phyloP scores from a whole-genome alignment of 2,888 invertebrate species.

The Loripinus fragilis region DNA sequence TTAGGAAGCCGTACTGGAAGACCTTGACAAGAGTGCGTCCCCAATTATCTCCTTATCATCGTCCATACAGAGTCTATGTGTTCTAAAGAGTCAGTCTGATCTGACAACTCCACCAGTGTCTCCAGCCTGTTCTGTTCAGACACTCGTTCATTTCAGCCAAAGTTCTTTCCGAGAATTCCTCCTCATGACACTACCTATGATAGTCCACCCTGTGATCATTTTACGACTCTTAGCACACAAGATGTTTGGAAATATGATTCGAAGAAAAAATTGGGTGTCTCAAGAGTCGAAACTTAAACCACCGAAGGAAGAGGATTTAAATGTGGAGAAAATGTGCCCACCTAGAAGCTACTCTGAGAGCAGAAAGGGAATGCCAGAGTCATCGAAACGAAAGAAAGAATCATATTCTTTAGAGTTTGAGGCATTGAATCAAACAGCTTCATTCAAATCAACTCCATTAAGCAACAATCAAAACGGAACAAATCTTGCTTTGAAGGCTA shows the following conservation, averaged over 20 bases:
- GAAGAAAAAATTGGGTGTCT: constrained; percentile 82
- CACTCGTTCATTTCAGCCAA: constrained; percentile 67
- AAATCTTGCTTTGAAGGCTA: constrained; percentile 76
- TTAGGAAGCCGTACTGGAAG: constrained; percentile 76
- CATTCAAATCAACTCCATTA: constrained; percentile 34
- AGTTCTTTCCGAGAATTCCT: constrained; percentile 78
- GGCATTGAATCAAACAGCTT: constrained; percentile 22
- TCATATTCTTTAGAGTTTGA: neutral
- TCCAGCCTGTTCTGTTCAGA: constrained; percentile 74
- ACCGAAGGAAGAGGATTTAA: constrained; percentile 72
- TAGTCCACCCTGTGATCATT: constrained; percentile 86
- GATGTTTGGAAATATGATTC: constrained; percentile 85
- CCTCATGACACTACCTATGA: constrained; percentile 84
- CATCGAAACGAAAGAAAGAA: neutral
- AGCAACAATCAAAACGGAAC: constrained; percentile 54
- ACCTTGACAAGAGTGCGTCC: constrained; percentile 58
- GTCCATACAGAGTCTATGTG: constrained; percentile 61
- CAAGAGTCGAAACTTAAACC: constrained; percentile 70
- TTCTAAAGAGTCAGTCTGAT: constrained; percentile 43
- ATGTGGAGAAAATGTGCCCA: constrained; percentile 71
- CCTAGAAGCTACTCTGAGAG: constrained; percentile 63
- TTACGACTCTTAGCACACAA: constrained; percentile 86
- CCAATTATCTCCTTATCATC: constrained; percentile 70
- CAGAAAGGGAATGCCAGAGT: constrained; percentile 24
- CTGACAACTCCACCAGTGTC: constrained; percentile 73